These are phyloP conservation scores for Hylyphantes graminicola DNA, from an alignment of 1,140 invertebrate species.

Conservation along the genomic window DNA sequence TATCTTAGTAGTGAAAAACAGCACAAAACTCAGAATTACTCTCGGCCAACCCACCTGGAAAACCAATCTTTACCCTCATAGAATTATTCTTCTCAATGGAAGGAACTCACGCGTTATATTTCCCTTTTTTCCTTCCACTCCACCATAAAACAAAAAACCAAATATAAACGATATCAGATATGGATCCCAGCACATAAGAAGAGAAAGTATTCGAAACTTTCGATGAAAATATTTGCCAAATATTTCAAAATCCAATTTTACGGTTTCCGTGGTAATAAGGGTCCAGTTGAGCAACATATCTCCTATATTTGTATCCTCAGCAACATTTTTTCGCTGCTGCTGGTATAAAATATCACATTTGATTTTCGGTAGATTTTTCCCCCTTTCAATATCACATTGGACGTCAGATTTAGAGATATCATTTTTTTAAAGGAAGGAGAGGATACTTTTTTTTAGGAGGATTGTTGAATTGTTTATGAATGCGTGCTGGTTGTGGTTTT, in stretches of 20 bases:
- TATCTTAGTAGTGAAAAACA: too few relatives aligned
- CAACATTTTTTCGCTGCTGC: neutral
- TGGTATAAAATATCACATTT: slow-evolving; percentile 13
- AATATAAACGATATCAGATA: neutral
- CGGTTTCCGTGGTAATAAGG: slow-evolving; percentile 16
- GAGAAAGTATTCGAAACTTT: neutral
- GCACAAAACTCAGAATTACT: too few relatives aligned
- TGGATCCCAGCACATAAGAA: neutral
- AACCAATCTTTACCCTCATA: neutral
- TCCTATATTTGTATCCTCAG: neutral
- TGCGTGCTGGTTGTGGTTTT: too few relatives aligned
- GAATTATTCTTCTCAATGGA: too few relatives aligned
- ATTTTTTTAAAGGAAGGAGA: slow-evolving; percentile 7
- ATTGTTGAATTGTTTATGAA: too few relatives aligned
- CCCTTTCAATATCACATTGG: neutral
- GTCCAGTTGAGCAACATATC: neutral
- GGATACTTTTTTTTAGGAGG: neutral
- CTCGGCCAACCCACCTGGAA: neutral
- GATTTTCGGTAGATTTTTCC: slow-evolving; percentile 1
- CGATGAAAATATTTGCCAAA: slow-evolving; percentile 16
- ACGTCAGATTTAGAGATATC: neutral
- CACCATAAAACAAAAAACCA: neutral
- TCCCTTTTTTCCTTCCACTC: neutral
- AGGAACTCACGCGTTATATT: too few relatives aligned
- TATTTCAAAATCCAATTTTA: slow-evolving; percentile 31